Base-by-base conservation (phyloP, 2,113 vertebrate genomes). In the Geothlypis trichas region DNA sequence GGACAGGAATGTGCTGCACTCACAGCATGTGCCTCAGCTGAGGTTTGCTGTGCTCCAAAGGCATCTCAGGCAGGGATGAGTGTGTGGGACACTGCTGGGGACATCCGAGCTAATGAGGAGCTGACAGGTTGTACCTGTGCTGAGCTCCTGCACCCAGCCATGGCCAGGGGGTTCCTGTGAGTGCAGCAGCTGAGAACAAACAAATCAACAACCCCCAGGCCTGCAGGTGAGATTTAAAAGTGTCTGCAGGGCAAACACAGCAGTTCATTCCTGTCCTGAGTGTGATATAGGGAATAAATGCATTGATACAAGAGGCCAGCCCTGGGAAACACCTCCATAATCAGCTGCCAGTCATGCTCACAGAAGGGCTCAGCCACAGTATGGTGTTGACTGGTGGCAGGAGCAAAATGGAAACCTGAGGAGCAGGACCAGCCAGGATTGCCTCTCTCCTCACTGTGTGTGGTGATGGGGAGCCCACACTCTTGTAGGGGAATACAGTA, bases 81-180 rank as follows among this genome's bases (percentile, higher is more conserved):
- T 2, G 42, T 11, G 54, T 51, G 68, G 31, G 39, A 30, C 11
- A 1, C 18, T 52, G 37, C 63, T 9, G 14, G 46, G 51, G 13
- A 52, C 42, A 46, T 10, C 35, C 18, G 63, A 78, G 35, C 35
- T 28, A 2, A 22, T 0, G 39, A 82, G 80, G 80, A 74, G 51
- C 69, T 82, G 61, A 24, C 0, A 3, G 16, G 33, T 16, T 59
- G 28, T 78, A 2, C 0, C 1, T 12, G 39, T 0, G 3, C 72
- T 58, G 71, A 72, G 82, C 35, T 94, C 27, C 80, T 61, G 61
- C 35, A 24, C 21, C 46, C 55, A 6, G 39, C 55, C 24, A 1
- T 2, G 23, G 23, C 76, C 35, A 9, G 7, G 30, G 35, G 10
- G 3, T 19, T 63, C 18, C 24, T 19, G 2, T 3, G 20, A n/a